These are phyloP conservation scores for Tapirus terrestris DNA, from an alignment of 2,113 vertebrate species.

Conservation along the genomic window DNA sequence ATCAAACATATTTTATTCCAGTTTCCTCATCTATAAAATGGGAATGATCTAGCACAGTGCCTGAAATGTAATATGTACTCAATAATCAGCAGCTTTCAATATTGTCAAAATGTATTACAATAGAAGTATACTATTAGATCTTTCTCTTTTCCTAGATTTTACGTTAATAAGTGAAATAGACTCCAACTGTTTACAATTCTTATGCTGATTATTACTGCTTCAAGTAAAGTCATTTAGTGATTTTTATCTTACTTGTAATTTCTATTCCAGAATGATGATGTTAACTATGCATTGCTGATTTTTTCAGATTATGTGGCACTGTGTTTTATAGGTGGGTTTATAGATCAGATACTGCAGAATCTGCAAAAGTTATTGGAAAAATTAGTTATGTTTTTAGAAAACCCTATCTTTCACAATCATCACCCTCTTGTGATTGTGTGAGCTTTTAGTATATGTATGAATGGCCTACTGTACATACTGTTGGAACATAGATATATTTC, in stretches of 20 bases:
- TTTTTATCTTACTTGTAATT: conserved; percentile 22
- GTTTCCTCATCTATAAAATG: neutral
- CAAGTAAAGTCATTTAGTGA: neutral
- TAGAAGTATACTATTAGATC: neutral
- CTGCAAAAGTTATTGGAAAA: neutral
- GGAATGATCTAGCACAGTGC: neutral
- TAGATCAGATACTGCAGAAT: neutral
- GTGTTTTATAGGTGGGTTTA: neutral
- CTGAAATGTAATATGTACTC: neutral
- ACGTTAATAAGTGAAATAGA: neutral
- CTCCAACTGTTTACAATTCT: neutral
- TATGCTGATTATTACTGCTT: neutral
- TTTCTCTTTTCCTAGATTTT: neutral
- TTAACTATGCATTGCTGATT: neutral
- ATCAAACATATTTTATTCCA: neutral
- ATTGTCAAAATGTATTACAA: neutral
- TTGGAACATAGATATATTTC: neutral
- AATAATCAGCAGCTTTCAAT: neutral
- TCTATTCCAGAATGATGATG: neutral
- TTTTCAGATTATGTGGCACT: neutral
- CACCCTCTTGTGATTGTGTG: neutral
- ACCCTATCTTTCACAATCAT: neutral
- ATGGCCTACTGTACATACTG: neutral
- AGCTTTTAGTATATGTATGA: neutral
- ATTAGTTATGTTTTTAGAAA: neutral